Evolutionary conservation across 2,797 vertebrate species (phyloP), one percentile per base, ranked within the genome.

Genomic region (Rhodeus uyekii): DNA sequence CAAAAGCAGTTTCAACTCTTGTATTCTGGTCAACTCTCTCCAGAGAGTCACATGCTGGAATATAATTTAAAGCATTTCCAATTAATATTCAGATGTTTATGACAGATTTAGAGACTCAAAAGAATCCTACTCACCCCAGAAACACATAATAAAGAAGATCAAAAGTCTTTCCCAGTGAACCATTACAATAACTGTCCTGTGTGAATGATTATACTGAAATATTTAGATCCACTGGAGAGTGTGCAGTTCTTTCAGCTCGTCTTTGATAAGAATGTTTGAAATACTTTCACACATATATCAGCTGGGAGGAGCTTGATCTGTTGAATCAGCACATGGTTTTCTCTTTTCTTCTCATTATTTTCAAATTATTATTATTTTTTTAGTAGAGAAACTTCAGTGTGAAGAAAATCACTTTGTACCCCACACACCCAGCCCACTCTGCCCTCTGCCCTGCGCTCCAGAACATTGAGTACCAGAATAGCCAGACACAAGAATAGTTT

Each of bases 1-100:
- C 84, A 50, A 65, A 2, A n/a, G n/a, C 38, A 48, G 78, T 82
- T 42, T 86, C 24, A 78, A 39, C 42, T 61, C 36, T 8, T 61
- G 34, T 50, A 14, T 13, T 36, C 80, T 89, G 84, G 27, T 38
- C 84, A 42, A 89, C 86, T 5, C 42, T 84, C 74, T 89, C 79
- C 7, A 74, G 14, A 71, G 44, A 53, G n/a, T 80, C 34, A 46
- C 63, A 65, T 68, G 75, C 88, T 88, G 19, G 10, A 74, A 78
- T 3, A n/a, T 29, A 72, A 72, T 29, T 27, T 0, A 53, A 50
- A 73, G 2, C 5, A 29, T 72, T 5, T 38, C 19, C 1, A 24
- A 2, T 42, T 65, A 0, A 36, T 22, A 29, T 65, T 72, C 7
- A 36, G 5, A 73, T 50, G 18, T 6, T 53, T 22, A n/a, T 50